Evolutionary conservation across 2,113 vertebrate genomes (phyloP), one percentile per base, ranked within the genome.

Genomic region (Thomomys bottae): DNA sequence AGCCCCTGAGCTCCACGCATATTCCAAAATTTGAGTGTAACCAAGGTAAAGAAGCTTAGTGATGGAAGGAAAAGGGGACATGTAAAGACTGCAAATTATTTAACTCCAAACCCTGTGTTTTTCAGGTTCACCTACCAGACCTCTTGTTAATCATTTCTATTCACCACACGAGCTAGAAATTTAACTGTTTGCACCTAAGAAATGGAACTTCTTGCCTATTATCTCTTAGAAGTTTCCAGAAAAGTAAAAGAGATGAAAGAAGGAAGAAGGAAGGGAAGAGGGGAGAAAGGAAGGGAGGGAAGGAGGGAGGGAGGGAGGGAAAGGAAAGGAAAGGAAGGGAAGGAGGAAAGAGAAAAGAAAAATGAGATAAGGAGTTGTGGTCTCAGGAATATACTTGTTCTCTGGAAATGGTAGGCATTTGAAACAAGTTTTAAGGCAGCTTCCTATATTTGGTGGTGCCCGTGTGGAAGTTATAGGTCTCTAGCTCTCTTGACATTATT

Each of bases 361-460:
- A 94, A 70, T 71, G 95, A 90, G 70, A 94, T 67, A 73, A 95
- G 64, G 45, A 94, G 73, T 76, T 26, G 21, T 64, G 83, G 72
- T 86, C 83, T 83, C 83, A 36, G 88, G 71, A 85, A 96, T 95
- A 88, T 94, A 90, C 94, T 96, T 95, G 91, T 76, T 94, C 78
- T 91, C 85, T 11, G 73, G 90, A 96, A 76, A 77, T 84, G n/a
- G 88, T 88, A 85, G 79, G 86, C 86, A 90, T 95, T 93, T 90
- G 76, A 80, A 90, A 84, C 84, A 81, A 95, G 88, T 93, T 90
- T 79, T 84, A 84, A 88, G 67, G 92, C 93, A 95, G 84, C 87
- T 96, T 93, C 70, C 49, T 81, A 15, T n/a, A 57, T 42, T 54
- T 54, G 49, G 76, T 92, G 38, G 26, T 95, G 92, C 95, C 96